Conservation (phyloP, 2,797 vertebrate genomes). For the Malacoraja senta region DNA sequence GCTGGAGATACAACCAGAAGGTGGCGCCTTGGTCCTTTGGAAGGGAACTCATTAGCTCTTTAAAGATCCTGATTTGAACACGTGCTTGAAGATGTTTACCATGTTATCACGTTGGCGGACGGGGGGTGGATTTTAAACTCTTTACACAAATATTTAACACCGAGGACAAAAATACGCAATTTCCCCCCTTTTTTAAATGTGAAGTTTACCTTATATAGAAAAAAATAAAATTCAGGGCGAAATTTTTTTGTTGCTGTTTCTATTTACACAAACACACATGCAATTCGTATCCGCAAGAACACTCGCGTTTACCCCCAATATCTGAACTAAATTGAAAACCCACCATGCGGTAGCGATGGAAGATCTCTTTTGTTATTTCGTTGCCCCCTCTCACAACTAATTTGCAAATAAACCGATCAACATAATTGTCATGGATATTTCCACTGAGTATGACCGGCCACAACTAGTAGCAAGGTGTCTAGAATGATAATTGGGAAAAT, state of each 20-base stretch:
- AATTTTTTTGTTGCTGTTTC: too few species aligned
- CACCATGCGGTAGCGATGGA: too few species aligned
- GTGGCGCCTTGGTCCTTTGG: slow-evolving; percentile 3
- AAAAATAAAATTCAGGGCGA: not conserved
- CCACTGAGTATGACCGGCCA: not conserved
- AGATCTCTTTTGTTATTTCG: not conserved
- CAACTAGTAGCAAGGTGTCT: not conserved
- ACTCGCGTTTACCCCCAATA: not conserved
- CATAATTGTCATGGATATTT: not conserved
- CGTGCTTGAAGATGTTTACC: not conserved
- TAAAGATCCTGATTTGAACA: not conserved
- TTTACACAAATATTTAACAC: not conserved
- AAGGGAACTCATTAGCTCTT: not conserved
- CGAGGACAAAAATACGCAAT: not conserved
- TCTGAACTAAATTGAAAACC: not conserved
- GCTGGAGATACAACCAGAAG: not conserved
- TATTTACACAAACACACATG: not conserved
- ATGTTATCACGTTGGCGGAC: not conserved
- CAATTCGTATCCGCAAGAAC: not conserved
- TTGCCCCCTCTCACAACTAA: not conserved
- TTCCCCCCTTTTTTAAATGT: not conserved
- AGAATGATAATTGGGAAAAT: not conserved
- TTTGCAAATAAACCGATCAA: not conserved
- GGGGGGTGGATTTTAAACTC: not conserved
- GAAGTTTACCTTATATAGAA: not conserved